Evolutionary conservation across 2,113 vertebrate species (phyloP), one percentile per base, ranked within the genome.

Genomic region (Chlorocebus sabaeus): DNA sequence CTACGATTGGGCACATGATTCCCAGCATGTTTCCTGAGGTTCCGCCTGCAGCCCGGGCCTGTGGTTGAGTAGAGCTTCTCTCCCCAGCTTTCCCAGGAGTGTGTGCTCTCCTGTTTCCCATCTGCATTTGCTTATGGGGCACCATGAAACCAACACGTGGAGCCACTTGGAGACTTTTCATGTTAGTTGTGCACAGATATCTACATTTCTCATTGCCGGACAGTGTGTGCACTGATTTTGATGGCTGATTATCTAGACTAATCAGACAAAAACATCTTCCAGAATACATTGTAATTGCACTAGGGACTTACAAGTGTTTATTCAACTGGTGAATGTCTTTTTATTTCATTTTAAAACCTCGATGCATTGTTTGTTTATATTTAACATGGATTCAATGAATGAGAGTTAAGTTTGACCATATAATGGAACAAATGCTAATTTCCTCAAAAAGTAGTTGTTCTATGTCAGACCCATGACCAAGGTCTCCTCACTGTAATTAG

Each of bases 41-140:
- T 43, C n/a, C 22, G 8, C 2, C 2, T 17, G 45, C 55, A 50
- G 40, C 2, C 70, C 22, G 3, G 12, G 4, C 70, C 43, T 5
- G 2, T 22, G 23, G 11, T 10, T 25, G 59, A n/a, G 67, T 20
- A 7, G 16, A 0, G 32, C 70, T 76, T 22, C 68, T 30, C 10
- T 27, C 17, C 18, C 5, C 13, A 12, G 8, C 30, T 7, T 2
- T 64, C n/a, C 75, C 13, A 16, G 52, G 3, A 2, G 17, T 11
- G 1, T 68, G n/a, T 32, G 3, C 5, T 27, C 70, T 38, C 57
- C 1, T 1, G 3, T 4, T 20, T 8, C 9, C n/a, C 8, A 1
- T 70, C 64, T 67, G 22, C 22, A 0, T n/a, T 2, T 32, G 57
- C 25, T 20, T 48, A 20, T 3, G 6, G 43, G 23, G 4, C 14